A percentile compares a stretch with the other conserved stretches of the same genome.
These are phyloP conservation scores for Caenorhabditis elegans DNA, from an alignment of 1,140 invertebrate species.

Conservation along the genomic window WBcel235 BX284602.5:7954001-7954500, in stretches of 20 bases:
- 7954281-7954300: not conserved
- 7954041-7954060: not conserved
- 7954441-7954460: not conserved
- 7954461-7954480: slow-evolving; percentile 10
- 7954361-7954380: not conserved
- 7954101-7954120: slow-evolving; percentile 8
- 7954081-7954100: not conserved
- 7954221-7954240: slow-evolving; percentile 25
- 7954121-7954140: not conserved
- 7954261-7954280: not conserved
- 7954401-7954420: slow-evolving; percentile 17
- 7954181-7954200: slow-evolving; percentile 16
- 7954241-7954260: not conserved
- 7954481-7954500: not conserved
- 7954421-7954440: slow-evolving; percentile 10
- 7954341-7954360: slow-evolving; percentile 7
- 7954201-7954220: no score
- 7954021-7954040: not conserved
- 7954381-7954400: not conserved
- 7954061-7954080: not conserved
- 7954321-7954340: slow-evolving; percentile 27
- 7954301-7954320: slow-evolving; percentile 18
- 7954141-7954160: slow-evolving; percentile 29
- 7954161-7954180: slow-evolving; percentile 10
- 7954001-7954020: no score